These are phyloP conservation scores for Orthosia gothica DNA, from an alignment of 2,888 invertebrate genomes.

Conservation along the genomic window DNA sequence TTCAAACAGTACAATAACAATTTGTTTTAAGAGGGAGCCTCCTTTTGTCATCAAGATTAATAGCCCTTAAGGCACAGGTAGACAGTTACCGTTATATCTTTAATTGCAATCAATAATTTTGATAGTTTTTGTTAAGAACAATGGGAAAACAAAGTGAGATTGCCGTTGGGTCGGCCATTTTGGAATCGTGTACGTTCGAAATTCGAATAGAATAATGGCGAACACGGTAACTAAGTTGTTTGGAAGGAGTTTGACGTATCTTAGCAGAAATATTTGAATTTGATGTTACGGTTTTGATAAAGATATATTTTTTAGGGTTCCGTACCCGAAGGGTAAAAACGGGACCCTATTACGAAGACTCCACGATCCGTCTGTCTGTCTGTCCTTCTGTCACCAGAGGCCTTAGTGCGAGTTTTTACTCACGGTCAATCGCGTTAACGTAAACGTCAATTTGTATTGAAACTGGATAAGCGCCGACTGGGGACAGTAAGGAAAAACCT, in stretches of 20 bases:
- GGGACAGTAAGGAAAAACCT: too few relatives aligned
- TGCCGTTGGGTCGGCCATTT: slow-evolving; percentile 20
- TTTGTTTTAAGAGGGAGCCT: slow-evolving; percentile 31
- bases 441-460: too few relatives aligned
- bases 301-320: too few relatives aligned
- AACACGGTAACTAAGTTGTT: background rate
- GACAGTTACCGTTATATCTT: slow-evolving; percentile 32
- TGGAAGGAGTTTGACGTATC: background rate
- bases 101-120: slow-evolving; percentile 55
- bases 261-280: too few relatives aligned
- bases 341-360: too few relatives aligned
- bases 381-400: too few relatives aligned
- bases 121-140: slow-evolving; percentile 41
- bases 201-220: slow-evolving; percentile 9
- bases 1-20: slow-evolving; percentile 40
- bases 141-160: slow-evolving; percentile 13
- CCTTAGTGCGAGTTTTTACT: too few relatives aligned
- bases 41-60: slow-evolving; percentile 53
- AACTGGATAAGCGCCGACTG: too few relatives aligned
- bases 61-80: slow-evolving; percentile 36
- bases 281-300: too few relatives aligned
- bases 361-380: too few relatives aligned
- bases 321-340: too few relatives aligned
- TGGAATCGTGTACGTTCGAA: background rate
- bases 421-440: too few relatives aligned